A percentile compares a stretch with the other conserved stretches of the same genome.
These are phyloP conservation scores for Palloptera scutellata DNA, from an alignment of 2,888 invertebrate genomes.

Conservation along the genomic window DNA sequence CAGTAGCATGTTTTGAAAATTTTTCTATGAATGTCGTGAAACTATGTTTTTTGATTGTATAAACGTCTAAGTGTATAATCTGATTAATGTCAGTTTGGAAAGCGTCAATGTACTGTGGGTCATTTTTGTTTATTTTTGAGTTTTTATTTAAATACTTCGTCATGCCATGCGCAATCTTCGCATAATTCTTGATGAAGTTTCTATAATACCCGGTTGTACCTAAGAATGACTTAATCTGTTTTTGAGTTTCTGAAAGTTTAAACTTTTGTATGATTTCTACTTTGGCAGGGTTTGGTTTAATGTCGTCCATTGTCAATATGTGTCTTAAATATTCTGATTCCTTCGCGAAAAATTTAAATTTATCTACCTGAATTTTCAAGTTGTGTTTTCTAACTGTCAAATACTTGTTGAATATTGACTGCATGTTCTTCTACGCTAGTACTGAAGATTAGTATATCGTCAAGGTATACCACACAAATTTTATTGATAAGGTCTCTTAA, in stretches of 20 bases:
- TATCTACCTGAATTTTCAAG: constrained; percentile 11
- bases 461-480: no score
- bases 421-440: constrained; percentile 11
- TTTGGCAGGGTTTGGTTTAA: constrained; percentile 22
- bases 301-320: constrained; percentile 3
- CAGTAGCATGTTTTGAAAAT: constrained; percentile 9
- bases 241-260: constrained; percentile 18
- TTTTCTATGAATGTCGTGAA: not conserved
- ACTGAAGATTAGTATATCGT: no score
- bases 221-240: constrained; percentile 22
- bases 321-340: constrained; percentile 16
- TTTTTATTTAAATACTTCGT: not conserved
- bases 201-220: constrained; percentile 27
- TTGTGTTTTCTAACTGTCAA: constrained; percentile 3
- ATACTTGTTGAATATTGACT: not conserved
- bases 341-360: constrained; percentile 11
- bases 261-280: constrained; percentile 16
- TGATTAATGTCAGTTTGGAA: not conserved
- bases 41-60: not conserved
- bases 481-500: constrained; percentile 2
- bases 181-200: constrained; percentile 20
- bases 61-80: not conserved
- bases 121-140: not conserved
- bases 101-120: not conserved
- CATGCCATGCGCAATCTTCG: constrained; percentile 42